Evolutionary conservation across 2,888 invertebrate genomes (phyloP).

Genomic region (Tiliacea citrago): DNA sequence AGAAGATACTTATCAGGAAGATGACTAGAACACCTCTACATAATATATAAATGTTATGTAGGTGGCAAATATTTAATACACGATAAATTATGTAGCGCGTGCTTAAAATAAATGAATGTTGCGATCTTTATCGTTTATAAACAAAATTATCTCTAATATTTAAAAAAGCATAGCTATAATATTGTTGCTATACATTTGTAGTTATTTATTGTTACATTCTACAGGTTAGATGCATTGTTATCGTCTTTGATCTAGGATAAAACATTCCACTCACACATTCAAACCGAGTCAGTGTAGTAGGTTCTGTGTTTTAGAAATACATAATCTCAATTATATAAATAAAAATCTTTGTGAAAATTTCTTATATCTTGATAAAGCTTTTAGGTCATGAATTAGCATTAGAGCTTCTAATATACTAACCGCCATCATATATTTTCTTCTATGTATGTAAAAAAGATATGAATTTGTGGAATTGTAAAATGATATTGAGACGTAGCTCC

Average conservation of each 20-base stretch:
- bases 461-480: constrained; percentile 53
- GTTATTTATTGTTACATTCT: constrained; percentile 63
- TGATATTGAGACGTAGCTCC: constrained; percentile 49
- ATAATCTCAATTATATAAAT: constrained; percentile 43
- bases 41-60: constrained; percentile 69
- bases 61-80: constrained; percentile 62
- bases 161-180: constrained; percentile 53
- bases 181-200: constrained; percentile 60
- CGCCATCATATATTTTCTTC: constrained; percentile 50
- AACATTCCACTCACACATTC: constrained; percentile 82
- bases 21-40: constrained; percentile 50
- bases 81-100: constrained; percentile 45
- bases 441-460: constrained; percentile 40
- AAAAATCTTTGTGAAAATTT: constrained; percentile 35
- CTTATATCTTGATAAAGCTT: constrained; percentile 65
- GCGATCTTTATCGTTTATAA: constrained; percentile 38
- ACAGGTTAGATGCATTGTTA: constrained; percentile 57
- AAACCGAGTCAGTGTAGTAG: constrained; percentile 59
- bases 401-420: constrained; percentile 70
- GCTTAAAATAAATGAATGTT: constrained; percentile 39
- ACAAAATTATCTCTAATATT: constrained; percentile 49
- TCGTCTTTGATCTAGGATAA: constrained; percentile 57
- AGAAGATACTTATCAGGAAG: constrained; percentile 45
- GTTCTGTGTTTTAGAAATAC: constrained; percentile 37
- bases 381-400: constrained; percentile 69